These are phyloP conservation scores for Chesias legatella DNA, from an alignment of 2,888 invertebrate species.

Conservation along the genomic window DNA sequence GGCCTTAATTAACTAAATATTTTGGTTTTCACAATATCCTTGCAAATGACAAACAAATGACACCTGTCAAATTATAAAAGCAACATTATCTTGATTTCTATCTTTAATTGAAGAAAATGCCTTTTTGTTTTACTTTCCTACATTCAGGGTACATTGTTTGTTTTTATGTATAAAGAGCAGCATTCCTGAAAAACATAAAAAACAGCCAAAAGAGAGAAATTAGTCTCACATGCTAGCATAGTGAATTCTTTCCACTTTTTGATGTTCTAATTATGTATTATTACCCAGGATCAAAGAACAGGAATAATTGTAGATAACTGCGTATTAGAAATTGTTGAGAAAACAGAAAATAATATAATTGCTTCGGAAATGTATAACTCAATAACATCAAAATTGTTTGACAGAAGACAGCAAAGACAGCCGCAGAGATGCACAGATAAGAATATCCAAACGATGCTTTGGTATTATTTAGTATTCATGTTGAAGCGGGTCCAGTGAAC, in stretches of 20 bases:
- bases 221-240: constrained; percentile 55
- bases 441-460: too few species aligned
- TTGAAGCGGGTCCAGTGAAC: too few species aligned
- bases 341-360: constrained; percentile 9
- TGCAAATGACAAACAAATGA: constrained; percentile 57
- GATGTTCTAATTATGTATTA: constrained; percentile 15
- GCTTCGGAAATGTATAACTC: constrained; percentile 45
- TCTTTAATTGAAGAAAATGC: constrained; percentile 7
- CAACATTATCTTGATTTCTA: constrained; percentile 30
- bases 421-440: too few species aligned
- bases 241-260: constrained; percentile 44
- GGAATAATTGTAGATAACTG: constrained; percentile 1
- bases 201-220: constrained; percentile 29
- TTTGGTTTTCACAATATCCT: constrained; percentile 46
- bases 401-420: too few species aligned
- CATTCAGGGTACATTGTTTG: not conserved
- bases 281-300: constrained; percentile 5
- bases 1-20: constrained; percentile 47
- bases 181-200: constrained; percentile 14
- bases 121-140: not conserved
- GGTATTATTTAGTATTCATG: too few species aligned
- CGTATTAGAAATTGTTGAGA: not conserved
- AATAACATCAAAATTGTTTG: constrained; percentile 75
- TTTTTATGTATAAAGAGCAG: not conserved
- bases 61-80: constrained; percentile 64